Base-by-base conservation (phyloP, 1,140 invertebrate genomes). In the Trichonephila clavipes region DNA sequence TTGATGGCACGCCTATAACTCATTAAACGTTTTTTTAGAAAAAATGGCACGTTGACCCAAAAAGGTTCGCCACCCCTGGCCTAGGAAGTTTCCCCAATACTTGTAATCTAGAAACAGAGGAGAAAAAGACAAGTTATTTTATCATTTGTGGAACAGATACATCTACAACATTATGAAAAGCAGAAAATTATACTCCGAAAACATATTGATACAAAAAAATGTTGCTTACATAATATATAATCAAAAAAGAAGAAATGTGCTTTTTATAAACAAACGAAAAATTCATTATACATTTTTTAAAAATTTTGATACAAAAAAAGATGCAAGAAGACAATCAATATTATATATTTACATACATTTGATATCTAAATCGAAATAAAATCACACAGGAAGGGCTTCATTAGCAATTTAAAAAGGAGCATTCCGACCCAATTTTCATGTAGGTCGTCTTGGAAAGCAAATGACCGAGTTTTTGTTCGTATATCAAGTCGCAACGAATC, bases 401-500 rank as follows among this genome's bases (percentile, higher is more conserved):
- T 77, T 77, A 77, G 72, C 72, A 77, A 77, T 77, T 77, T 77
- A 77, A 40, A 77, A 77, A 34, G 34, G 72, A 77, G 72, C 72
- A 77, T 77, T 12, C 14, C 7, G 40, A 40, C 24, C 72, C 34
- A 77, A 40, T 77, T 40, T 40, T 77, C 72, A 18, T 19, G 1
- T 4, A 28, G 34, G 72, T 34, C 72, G 34, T 77, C 72, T 77
- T 18, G 69, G 14, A 77, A 77, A 77, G 28, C 34, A 77, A 77
- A 77, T 77, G 72, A 40, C 14, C 7, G 72, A 18, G 6, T 77
- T 34, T 77, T 77, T 24, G 16, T 34, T 28, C 14, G 72, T 16
- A 77, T 51, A 51, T 19, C 28, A 34, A 77, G 72, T 77, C 72
- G 4, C 72, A 77, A 7, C 72, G 72, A 77, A 77, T 77, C 19